Base-by-base conservation (phyloP, 2,113 vertebrate species). In the Crocuta crocuta region DNA sequence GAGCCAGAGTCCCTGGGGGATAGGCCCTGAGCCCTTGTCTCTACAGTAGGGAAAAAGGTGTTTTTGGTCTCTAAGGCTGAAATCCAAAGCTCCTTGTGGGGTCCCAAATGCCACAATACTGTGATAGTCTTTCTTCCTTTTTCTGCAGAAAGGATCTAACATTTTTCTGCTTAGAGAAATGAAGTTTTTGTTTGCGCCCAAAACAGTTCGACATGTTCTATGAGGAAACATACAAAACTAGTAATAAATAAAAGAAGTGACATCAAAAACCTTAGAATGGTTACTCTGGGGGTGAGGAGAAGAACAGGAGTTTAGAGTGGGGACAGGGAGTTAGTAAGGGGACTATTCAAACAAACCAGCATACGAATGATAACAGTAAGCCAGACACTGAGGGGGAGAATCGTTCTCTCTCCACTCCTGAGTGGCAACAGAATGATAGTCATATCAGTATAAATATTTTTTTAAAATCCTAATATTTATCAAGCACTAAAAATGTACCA, bases 301-400 rank as follows among this genome's bases (percentile, higher is more conserved):
- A 31, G 70, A 80, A 33, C 1, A 55, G 65, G 24, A 13, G 61
- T 55, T 76, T 74, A 74, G 50, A 28, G 7, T 39, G 2, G n/a
- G 17, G 4, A 4, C 8, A 53, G 8, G 58, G 11, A 61, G 11
- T 15, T 23, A 7, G 63, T 28, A 10, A 66, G 43, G 4, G 55
- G n/a, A 33, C 33, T 55, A 61, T 70, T 39, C 23, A 48, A 80
- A 63, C 21, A 24, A 79, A 74, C 26, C 3, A 6, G 12, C 19
- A 33, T 55, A 74, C 23, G 2, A 3, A 8, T 10, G 24, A 23
- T 2, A 16, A 7, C 17, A 3, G 28, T 0, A 0, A 3, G 5
- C 21, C 33, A 24, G 68, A 24, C 2, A 7, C 12, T 3, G 39
- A 48, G 31, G 21, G 6, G 31, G 33, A 3, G 4, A 28, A 17